These are phyloP conservation scores for Schizopygopsis malacanthus DNA, from an alignment of 2,797 vertebrate species.

Conservation along the genomic window DNA sequence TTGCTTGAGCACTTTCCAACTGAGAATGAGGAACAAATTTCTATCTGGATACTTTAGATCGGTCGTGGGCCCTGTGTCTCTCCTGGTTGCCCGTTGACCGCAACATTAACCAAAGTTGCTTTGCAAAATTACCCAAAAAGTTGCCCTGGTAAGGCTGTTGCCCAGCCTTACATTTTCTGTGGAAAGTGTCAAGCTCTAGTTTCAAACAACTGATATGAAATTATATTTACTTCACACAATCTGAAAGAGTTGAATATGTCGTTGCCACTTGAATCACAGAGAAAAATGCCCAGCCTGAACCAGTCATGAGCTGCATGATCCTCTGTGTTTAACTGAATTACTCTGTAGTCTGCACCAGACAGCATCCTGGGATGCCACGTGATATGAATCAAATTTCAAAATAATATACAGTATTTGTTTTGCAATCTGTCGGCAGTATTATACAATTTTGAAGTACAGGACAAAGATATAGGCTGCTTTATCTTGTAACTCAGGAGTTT, in stretches of 20 bases:
- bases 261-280: background rate
- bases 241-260: background rate
- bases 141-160: no score
- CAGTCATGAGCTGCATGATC: background rate
- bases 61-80: no score
- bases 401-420: background rate
- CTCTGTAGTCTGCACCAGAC: background rate
- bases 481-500: background rate
- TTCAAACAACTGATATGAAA: background rate
- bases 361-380: background rate
- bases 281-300: background rate
- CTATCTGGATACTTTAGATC: no score
- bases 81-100: no score
- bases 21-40: no score
- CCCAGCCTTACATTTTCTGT: no score
- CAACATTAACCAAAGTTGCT: no score
- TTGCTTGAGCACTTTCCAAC: no score
- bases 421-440: background rate
- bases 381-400: background rate
- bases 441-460: background rate
- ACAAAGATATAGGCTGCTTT: background rate
- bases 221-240: no score
- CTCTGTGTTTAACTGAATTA: background rate
- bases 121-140: no score
- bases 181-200: background rate